Conservation (phyloP, 2,797 vertebrate species). For the Distichodus sexfasciatus region DNA sequence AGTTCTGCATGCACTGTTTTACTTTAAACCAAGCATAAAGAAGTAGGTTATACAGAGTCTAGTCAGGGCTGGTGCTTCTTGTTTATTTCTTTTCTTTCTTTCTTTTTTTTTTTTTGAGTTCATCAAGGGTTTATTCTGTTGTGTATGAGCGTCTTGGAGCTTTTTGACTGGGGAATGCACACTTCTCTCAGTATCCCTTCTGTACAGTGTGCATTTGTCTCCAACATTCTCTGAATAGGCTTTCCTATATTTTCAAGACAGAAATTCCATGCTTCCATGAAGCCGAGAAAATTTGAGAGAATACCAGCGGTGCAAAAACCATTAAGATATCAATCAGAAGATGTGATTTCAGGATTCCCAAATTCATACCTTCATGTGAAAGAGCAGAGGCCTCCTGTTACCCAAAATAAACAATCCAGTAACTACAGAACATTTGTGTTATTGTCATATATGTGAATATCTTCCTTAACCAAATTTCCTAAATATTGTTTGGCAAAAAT, state of each 20-base stretch:
- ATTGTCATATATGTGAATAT: slow-evolving; percentile 15
- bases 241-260: neutral
- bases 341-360: no score
- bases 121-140: neutral
- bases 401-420: slow-evolving; percentile 7
- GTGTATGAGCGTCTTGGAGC: slow-evolving; percentile 3
- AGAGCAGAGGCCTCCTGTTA: no score
- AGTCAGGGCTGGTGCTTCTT: slow-evolving; percentile 74
- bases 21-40: slow-evolving; percentile 72
- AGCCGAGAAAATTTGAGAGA: no score
- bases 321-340: no score
- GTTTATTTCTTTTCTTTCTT: slow-evolving; percentile 62
- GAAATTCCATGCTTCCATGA: slow-evolving; percentile 20
- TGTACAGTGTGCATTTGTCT: neutral
- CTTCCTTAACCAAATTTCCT: no score
- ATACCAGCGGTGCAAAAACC: no score
- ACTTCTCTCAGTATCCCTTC: neutral
- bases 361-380: no score
- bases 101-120: slow-evolving; percentile 29
- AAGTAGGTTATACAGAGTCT: slow-evolving; percentile 68
- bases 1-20: slow-evolving; percentile 73
- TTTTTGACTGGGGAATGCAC: neutral
- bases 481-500: slow-evolving; percentile 44
- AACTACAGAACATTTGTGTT: neutral
- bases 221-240: neutral